phyloP scores from a whole-genome alignment of 2,797 vertebrate genomes.

The Hydrophis major region DNA sequence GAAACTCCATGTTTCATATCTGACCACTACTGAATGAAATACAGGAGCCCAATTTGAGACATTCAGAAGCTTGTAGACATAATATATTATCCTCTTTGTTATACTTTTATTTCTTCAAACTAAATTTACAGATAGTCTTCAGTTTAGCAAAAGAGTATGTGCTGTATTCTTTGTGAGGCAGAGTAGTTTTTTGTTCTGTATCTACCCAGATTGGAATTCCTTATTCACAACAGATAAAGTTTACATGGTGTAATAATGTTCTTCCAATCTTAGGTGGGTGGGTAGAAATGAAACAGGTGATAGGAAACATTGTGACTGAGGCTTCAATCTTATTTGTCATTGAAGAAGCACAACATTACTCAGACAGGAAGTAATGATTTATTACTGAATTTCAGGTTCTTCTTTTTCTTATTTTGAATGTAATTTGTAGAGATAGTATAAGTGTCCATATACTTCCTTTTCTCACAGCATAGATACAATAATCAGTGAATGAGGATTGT shows the following conservation, averaged over 20 bases:
- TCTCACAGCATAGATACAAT: conserved; percentile 50
- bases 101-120: not conserved
- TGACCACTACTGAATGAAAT: not conserved
- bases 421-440: conserved; percentile 45
- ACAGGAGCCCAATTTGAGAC: not conserved
- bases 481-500: conserved; percentile 34
- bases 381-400: conserved; percentile 27
- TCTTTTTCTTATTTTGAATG: conserved; percentile 59
- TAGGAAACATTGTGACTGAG: not conserved
- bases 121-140: not conserved
- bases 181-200: not conserved
- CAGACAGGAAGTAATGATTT: conserved; percentile 71
- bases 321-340: not conserved
- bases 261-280: not conserved
- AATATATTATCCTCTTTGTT: not conserved
- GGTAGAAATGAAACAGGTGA: not conserved
- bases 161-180: not conserved
- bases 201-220: not conserved
- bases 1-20: not conserved
- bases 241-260: not conserved
- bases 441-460: conserved; percentile 67
- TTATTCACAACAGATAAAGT: not conserved
- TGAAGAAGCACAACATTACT: conserved; percentile 52
- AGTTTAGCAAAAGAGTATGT: not conserved
- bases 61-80: not conserved